Evolutionary conservation across 2,797 vertebrate species (phyloP), one percentile per base, ranked within the genome.

Genomic region (Gymnodraco acuticeps): DNA sequence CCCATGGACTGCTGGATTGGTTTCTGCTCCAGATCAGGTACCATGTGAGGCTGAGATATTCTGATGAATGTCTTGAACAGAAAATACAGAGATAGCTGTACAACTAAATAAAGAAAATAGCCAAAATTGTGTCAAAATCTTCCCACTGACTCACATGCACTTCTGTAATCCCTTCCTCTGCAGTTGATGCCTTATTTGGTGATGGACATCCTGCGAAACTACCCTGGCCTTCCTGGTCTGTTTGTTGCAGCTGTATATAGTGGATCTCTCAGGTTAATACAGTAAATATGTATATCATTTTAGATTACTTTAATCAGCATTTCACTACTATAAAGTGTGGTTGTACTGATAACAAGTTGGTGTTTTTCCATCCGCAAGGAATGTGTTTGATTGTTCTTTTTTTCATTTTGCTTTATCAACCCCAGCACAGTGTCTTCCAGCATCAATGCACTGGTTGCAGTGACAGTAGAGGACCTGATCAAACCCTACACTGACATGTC

Each of bases 141-240:
- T 27, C 27, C 27, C 27, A 27, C 27, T 27, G 27, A 27, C 4
- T 27, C 27, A 27, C 27, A 27, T 27, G 27, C 27, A 27, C 27
- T 27, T 27, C 27, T 27, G 1, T 27, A 27, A 65, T 14, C 17
- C 17, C 1, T 15, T 64, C 9, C 33, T 86, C 48, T 74, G 12
- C 10, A 95, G 98, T 87, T 99, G 60, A 96, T 99, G 96, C 97
- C 98, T 19, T 98, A 97, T 84, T 85, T 99, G 82, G 97, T 97
- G 53, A 86, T 99, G 94, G 96, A 99, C 79, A 96, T 98, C 88
- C 87, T 99, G 33, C 81, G 12, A 3, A 90, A 95, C 69, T 97
- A 91, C 56, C 97, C 97, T 1, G 98, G 98, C 53, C 76, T 99
- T 42, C 97, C 97, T 4, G 98, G 98, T 12, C 94, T 94, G 12